Evolutionary conservation across 1,140 invertebrate species (phyloP), one percentile per base, ranked within the genome.

Genomic region (Orius insidiosus): DNA sequence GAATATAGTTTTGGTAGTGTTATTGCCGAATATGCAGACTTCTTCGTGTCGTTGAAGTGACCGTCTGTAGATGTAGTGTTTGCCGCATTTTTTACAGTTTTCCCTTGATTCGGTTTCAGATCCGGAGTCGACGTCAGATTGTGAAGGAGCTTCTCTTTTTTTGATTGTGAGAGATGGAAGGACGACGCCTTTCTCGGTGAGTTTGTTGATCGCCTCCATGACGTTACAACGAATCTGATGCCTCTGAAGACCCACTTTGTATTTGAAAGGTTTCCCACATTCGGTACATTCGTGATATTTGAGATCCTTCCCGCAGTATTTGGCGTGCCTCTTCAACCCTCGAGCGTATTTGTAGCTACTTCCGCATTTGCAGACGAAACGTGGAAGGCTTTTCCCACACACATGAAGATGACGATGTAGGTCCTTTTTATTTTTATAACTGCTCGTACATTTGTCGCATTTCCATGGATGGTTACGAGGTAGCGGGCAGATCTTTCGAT

Each of bases 281-380:
- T 50, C 40, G 33, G 24, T 41, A 38, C 57, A 54, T 18, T 42
- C 37, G 6, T 44, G 14, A n/a, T 40, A 42, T 13, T 49, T 36
- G 3, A 45, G 34, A 18, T 49, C 41, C 8, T 40, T 49, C 8
- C 47, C 47, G 32, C 47, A 49, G 15, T 49, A 49, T 10, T 42
- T 44, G 15, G 43, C 30, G 55, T 74, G 71, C 5, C 64, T 60
- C 44, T 60, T 64, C 52, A 72, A 61, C 52, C 69, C 70, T 18
- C 68, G 60, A 9, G 67, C 56, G 55, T 58, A 59, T 35, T 59
- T 59, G 52, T 67, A 65, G 24, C 49, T 24, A 7, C 24, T 24
- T 7, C 24, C 24, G 7, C 24, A 59, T 13, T 51, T 38, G 39
- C 57, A 54, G 5, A 24, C 24, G 7, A 4, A 24, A 24, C 24